Percentiles rank a stretch among this genome's conserved stretches.
Conservation (phyloP, 2,113 vertebrate species). For the Proterorhinus semilunaris region DNA sequence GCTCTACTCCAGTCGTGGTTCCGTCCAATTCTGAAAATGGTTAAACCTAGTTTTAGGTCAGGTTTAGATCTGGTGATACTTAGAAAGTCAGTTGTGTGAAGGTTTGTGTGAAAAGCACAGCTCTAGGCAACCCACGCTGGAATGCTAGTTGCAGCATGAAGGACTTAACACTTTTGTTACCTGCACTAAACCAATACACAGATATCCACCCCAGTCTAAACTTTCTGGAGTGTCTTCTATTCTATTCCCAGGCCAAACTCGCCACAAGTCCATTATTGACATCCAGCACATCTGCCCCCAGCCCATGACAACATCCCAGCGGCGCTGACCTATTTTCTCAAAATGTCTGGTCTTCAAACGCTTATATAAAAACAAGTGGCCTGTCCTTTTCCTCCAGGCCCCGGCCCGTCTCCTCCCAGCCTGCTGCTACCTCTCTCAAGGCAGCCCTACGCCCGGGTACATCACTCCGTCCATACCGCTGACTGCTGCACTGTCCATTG, state of each 20-base stretch:
- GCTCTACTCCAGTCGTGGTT: not conserved
- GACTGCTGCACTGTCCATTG: conserved; percentile 15
- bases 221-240: too few relatives aligned
- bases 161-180: too few relatives aligned
- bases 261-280: not conserved
- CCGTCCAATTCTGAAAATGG: not conserved
- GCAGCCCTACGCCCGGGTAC: conserved; percentile 46
- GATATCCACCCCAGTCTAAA: too few relatives aligned
- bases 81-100: not conserved
- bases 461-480: conserved; percentile 39
- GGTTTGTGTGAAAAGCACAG: not conserved
- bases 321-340: conserved; percentile 70
- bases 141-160: too few relatives aligned
- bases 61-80: not conserved
- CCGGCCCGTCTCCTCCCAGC: conserved; percentile 46
- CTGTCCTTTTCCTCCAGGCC: conserved; percentile 62
- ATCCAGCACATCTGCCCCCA: conserved; percentile 16
- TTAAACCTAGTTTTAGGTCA: not conserved
- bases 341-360: conserved; percentile 48
- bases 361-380: conserved; percentile 66
- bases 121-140: too few relatives aligned
- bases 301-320: conserved; percentile 39
- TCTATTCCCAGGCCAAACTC: not conserved
- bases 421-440: conserved; percentile 45
- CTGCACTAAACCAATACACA: too few relatives aligned